phyloP scores from a whole-genome alignment of 2,888 invertebrate species.

The Philopedon plagiatum region DNA sequence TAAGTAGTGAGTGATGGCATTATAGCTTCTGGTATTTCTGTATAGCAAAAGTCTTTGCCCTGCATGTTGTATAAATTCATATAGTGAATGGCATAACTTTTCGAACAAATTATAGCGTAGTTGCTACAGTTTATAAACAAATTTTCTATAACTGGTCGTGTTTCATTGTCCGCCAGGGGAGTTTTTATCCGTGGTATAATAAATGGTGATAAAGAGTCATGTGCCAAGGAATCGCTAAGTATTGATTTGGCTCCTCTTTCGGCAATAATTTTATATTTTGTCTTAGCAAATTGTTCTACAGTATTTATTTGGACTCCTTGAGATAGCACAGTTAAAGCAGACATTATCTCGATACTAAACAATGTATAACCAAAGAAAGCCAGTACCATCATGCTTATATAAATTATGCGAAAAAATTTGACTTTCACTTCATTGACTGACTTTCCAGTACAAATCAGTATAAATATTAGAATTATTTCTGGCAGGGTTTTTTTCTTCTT shows the following conservation, averaged over 20 bases:
- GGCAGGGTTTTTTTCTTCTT: conserved; percentile 21
- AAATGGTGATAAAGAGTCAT: neutral
- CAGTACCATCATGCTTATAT: conserved; percentile 33
- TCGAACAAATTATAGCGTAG: conserved; percentile 26
- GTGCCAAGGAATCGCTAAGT: neutral
- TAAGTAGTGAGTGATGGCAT: conserved; percentile 32
- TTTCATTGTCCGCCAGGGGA: neutral
- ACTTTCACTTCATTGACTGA: conserved; percentile 1
- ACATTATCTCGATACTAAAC: conserved; percentile 40
- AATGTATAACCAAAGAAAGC: conserved; percentile 39
- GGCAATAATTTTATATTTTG: conserved; percentile 19
- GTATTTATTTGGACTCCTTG: neutral
- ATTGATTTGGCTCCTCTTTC: neutral
- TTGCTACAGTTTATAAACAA: conserved; percentile 26
- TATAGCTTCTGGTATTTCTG: conserved; percentile 27
- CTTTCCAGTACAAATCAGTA: conserved; percentile 31
- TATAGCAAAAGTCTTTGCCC: conserved; percentile 17
- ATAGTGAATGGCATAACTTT: conserved; percentile 16
- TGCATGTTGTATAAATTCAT: neutral
- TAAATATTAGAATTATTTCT: conserved; percentile 30
- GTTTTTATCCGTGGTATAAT: conserved; percentile 23
- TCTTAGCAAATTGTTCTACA: conserved; percentile 29
- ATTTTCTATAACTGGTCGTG: neutral
- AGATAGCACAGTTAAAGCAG: conserved; percentile 19
- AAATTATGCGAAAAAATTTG: conserved; percentile 30